phyloP scores from a whole-genome alignment of 1,140 invertebrate genomes.

The Psilanteris sp. region DNA sequence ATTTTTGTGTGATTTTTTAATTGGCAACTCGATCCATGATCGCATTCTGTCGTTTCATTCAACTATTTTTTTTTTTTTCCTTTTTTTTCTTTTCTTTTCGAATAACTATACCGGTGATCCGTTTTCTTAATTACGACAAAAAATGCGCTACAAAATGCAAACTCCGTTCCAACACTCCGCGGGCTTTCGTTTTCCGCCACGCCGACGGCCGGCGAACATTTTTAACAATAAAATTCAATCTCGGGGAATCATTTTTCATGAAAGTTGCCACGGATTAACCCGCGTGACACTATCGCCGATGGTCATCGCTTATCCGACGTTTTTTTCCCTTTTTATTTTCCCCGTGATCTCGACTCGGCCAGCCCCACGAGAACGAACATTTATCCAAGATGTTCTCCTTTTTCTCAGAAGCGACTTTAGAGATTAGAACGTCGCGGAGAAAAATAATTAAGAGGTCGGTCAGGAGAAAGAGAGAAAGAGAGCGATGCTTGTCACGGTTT shows the following conservation, averaged over 20 bases:
- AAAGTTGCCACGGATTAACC: slow-evolving; percentile 16
- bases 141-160: no score
- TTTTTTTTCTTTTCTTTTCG: no score
- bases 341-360: neutral
- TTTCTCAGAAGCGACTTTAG: slow-evolving; percentile 21
- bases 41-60: no score
- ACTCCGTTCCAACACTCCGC: no score
- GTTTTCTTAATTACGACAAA: no score
- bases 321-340: slow-evolving; percentile 18
- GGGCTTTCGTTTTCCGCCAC: no score
- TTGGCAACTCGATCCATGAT: no score
- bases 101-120: no score
- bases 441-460: slow-evolving; percentile 62
- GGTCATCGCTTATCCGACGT: slow-evolving; percentile 18
- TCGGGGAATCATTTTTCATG: slow-evolving; percentile 12
- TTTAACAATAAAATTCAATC: slow-evolving; percentile 27
- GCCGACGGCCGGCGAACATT: no score
- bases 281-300: slow-evolving; percentile 15
- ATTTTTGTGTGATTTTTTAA: no score
- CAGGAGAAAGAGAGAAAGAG: slow-evolving; percentile 5
- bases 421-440: slow-evolving; percentile 41
- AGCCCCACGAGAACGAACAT: slow-evolving; percentile 11
- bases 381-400: slow-evolving; percentile 33
- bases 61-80: no score
- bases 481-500: slow-evolving; percentile 39